These are phyloP conservation scores for Amphiprion clarkii DNA, from an alignment of 2,797 vertebrate species.

Conservation along the genomic window DNA sequence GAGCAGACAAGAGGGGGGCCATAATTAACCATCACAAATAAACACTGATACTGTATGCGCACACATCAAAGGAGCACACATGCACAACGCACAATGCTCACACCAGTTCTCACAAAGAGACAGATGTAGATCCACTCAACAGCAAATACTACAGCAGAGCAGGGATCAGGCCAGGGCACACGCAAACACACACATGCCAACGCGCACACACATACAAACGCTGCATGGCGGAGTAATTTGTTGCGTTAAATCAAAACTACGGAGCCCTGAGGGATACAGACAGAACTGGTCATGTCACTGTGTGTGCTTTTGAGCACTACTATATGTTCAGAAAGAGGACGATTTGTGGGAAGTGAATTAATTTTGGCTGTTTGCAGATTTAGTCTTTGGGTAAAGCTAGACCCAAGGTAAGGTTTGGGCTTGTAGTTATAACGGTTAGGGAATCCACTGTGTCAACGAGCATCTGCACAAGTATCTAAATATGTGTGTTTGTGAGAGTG, in stretches of 20 bases:
- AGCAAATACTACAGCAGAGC: constrained; percentile 14
- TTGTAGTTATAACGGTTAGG: too few species aligned
- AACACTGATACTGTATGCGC: constrained; percentile 51
- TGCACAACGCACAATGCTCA: neutral
- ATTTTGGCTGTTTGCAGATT: too few species aligned
- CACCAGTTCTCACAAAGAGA: constrained; percentile 45
- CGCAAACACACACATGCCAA: neutral
- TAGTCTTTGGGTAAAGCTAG: too few species aligned
- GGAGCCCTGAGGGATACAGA: neutral
- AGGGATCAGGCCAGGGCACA: constrained; percentile 3
- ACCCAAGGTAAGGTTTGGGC: too few species aligned
- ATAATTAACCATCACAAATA: constrained; percentile 75
- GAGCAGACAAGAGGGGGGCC: constrained; percentile 36
- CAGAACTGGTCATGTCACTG: neutral
- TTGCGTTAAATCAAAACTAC: constrained; percentile 16
- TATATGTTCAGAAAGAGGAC: neutral
- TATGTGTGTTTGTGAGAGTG: constrained; percentile 7
- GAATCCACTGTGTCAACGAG: neutral
- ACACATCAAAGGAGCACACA: constrained; percentile 43
- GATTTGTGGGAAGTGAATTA: neutral
- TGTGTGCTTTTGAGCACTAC: neutral
- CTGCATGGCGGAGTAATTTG: neutral
- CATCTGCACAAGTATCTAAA: constrained; percentile 20
- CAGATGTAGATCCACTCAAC: constrained; percentile 39
- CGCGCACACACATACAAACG: neutral